Evolutionary conservation across 2,797 vertebrate genomes (phyloP), one percentile per base, ranked within the genome.

Genomic region (Sebastes taczanowskii): DNA sequence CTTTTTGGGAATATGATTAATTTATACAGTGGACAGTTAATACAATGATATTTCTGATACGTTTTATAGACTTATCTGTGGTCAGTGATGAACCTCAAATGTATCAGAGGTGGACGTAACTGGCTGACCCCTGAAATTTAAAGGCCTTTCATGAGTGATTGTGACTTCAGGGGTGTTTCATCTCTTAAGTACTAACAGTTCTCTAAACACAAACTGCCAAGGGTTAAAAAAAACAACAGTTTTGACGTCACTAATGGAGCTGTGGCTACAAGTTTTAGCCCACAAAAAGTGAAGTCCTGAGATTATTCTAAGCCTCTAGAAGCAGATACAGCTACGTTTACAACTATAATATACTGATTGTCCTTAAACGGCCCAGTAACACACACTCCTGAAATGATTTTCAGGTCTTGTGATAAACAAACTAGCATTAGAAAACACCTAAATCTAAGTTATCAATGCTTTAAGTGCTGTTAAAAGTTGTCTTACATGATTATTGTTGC

Each of bases 201-300:
- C 32, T 30, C 59, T 7, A 56, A 42, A 70, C n/a, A 9, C 5
- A 65, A 58, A 35, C 52, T 27, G 20, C 10, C 14, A 27, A 61
- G 5, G 23, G 30, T 14, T 6, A 14, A 52, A 20, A 55, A 16
- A 18, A 6, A 7, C 10, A 18, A 8, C 4, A 14, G 14, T 4
- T 42, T 62, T 63, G 2, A 38, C 6, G 29, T 56, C 65, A 65
- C 72, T 7, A 20, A 63, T 4, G 35, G 22, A 71, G 59, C 35
- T 62, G 56, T 58, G 18, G 34, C 3, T 60, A 1, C 2, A 46
- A 11, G 27, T 63, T 53, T 35, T 4, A 32, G 5, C 30, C 56
- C 20, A 60, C 56, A 70, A 72, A 81, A 69, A 52, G 32, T 77
- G 60, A 79, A 88, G 76, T 20, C 3, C 13, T 68, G 18, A 52